Evolutionary conservation across 1,140 invertebrate genomes (phyloP), one percentile per base, ranked within the genome.

Genomic region (Camponotus floridanus): DNA sequence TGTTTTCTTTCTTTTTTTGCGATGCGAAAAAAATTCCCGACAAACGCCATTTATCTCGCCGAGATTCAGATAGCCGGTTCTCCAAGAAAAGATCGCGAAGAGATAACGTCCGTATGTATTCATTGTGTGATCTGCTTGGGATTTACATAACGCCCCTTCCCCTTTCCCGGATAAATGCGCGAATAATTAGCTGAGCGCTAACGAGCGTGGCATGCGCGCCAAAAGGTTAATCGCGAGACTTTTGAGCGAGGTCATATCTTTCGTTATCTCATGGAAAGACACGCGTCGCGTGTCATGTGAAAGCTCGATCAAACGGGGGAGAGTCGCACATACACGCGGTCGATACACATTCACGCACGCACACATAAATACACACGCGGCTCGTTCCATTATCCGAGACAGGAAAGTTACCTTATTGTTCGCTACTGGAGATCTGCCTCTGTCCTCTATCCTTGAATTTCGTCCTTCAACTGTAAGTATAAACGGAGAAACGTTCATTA

Each of bases 361-460:
- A 3, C n/a, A 11, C 36, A 13, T 15, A 51, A 26, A 26, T 18
- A 51, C 9, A 68, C n/a, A 5, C 21, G 42, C 36, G 39, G 39
- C 79, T 7, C 45, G 36, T 80, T 70, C 33, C 36, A 42, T 83
- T 83, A 74, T 81, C 55, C 45, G 36, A 11, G 18, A 18, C 26
- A 45, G 39, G 55, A 73, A 83, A 83, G 79, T 83, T 83, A 83
- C 79, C 79, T 83, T 83, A 83, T 83, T 83, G 42, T 74, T 74
- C 78, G 78, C 68, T 42, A 26, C 55, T 74, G 42, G 79, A 83
- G 55, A 83, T 83, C 79, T 74, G 55, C 55, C 21, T 80, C 39
- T 55, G 48, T 62, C 61, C 55, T 73, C 79, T 83, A 83, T 74
- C 73, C 79, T 83, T 83, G 55, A 83, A 55, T 74, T 83, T 83